These are phyloP conservation scores for Brachypodius melanocephalos DNA, from an alignment of 2,113 vertebrate species.

Conservation along the genomic window DNA sequence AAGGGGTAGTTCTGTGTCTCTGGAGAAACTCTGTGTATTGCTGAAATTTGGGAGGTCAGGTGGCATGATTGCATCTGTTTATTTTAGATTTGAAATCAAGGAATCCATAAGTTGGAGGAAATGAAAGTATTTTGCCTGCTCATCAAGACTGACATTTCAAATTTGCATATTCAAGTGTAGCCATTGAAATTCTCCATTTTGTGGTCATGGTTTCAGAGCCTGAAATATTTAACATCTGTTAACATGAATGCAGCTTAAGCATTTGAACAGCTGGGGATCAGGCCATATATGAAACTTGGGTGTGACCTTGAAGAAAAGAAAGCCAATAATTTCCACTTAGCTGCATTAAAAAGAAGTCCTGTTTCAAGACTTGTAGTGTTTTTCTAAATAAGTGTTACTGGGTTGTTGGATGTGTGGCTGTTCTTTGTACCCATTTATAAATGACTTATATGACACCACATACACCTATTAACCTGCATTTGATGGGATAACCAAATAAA, in stretches of 20 bases:
- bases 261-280: neutral
- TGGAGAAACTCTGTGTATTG: neutral
- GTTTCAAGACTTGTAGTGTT: neutral
- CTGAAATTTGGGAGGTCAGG: neutral
- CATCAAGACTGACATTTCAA: neutral
- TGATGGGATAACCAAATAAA: neutral
- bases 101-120: neutral
- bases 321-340: neutral
- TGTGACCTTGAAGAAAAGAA: neutral
- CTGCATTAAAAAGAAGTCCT: neutral
- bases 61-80: rapidly evolving
- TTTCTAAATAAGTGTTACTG: neutral
- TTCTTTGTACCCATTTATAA: neutral
- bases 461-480: neutral
- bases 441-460: neutral
- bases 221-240: neutral
- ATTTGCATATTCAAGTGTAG: neutral
- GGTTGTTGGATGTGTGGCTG: neutral
- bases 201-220: neutral
- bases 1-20: neutral
- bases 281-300: neutral
- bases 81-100: neutral
- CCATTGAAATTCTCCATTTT: neutral
- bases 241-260: neutral
- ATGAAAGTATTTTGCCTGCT: neutral